Base-by-base conservation (phyloP, 2,113 vertebrate species). In the Phrynosoma blainvillii region DNA sequence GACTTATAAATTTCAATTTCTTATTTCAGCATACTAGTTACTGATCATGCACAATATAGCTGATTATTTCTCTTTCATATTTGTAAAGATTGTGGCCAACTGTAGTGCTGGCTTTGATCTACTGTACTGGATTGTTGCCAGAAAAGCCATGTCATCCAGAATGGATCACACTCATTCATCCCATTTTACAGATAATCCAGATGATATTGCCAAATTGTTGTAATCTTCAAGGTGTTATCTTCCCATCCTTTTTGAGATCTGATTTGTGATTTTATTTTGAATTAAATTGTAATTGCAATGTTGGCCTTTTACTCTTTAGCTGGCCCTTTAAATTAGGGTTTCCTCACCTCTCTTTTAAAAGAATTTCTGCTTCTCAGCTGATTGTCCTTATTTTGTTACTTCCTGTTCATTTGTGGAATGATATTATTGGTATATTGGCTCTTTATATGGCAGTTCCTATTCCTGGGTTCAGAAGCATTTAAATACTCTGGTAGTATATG, bases 11-110 rank as follows among this genome's bases (percentile, higher is more conserved):
- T 54, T 84, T 36, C n/a, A 88, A 14, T 13, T 52, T 59, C 74
- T 77, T 84, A 16, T 27, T 42, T 78, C 59, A 36, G 6, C 73
- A 81, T 16, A 74, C 73, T 62, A 32, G 42, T 42, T 65, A 52
- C 14, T 32, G 32, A 62, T 80, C 42, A 40, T n/a, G 10, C 30
- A 59, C n/a, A 11, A 47, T 86, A 25, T 71, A 79, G n/a, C 77
- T 75, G 68, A 59, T 74, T 32, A 73, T 65, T 62, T 74, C 42
- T 82, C 77, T 87, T 73, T 4, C n/a, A 70, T 86, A 65, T 62
- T 75, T 81, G 21, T 81, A 82, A 85, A 65, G 25, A 42, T 40
- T 47, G 25, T 74, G 40, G 59, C 65, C 77, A 80, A 30, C 9
- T 56, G 25, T 54, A 86, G 42, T 40, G 68, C 79, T 80, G 66